Conservation (phyloP, 2,888 invertebrate genomes). For the Theretra japonica region DNA sequence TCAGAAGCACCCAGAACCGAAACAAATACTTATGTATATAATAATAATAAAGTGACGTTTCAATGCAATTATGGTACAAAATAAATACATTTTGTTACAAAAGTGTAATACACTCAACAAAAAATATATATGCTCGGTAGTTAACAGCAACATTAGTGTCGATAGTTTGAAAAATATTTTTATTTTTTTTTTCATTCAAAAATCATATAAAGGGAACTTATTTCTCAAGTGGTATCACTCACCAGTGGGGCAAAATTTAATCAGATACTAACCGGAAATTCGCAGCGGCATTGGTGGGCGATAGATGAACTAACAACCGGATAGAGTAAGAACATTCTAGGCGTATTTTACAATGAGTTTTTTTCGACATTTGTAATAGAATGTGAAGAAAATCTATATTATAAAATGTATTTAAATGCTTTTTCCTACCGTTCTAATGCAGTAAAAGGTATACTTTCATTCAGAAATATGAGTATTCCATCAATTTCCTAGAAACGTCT, state of each 20-base stretch:
- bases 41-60: too few relatives aligned
- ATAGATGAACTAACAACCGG: conserved; percentile 58
- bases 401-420: neutral
- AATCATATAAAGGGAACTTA: too few relatives aligned
- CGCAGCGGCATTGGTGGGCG: conserved; percentile 57
- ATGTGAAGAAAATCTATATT: conserved; percentile 27
- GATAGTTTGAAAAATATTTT: too few relatives aligned
- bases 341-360: conserved; percentile 32
- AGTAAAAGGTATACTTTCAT: conserved; percentile 39
- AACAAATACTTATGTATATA: too few relatives aligned
- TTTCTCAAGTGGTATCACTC: conserved; percentile 23
- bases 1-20: too few relatives aligned
- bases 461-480: conserved; percentile 37
- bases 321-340: conserved; percentile 71
- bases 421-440: neutral
- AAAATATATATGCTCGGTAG: too few relatives aligned
- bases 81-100: too few relatives aligned
- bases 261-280: conserved; percentile 52
- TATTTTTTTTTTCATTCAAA: too few relatives aligned
- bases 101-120: too few relatives aligned
- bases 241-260: neutral
- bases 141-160: too few relatives aligned
- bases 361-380: neutral
- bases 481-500: conserved; percentile 58
- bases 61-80: too few relatives aligned